Conservation (phyloP, 2,113 vertebrate species). For the Dendropsophus ebraccatus region DNA sequence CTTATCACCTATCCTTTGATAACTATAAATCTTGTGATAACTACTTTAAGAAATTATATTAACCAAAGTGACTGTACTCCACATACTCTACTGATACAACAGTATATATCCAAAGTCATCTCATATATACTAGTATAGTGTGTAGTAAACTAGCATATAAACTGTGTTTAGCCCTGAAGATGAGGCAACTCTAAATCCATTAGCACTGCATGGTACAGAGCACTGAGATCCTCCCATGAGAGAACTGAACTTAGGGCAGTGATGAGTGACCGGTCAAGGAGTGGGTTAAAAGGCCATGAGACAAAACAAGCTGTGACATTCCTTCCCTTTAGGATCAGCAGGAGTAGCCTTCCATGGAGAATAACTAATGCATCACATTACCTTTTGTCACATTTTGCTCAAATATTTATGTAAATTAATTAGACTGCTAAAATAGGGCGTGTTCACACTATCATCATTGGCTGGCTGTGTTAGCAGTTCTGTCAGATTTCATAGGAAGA, state of each 20-base stretch:
- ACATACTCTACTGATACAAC: not conserved
- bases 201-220: not conserved
- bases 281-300: constrained; percentile 52
- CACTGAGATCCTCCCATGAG: constrained; percentile 6
- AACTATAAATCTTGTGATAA: too few relatives aligned
- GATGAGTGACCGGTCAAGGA: constrained; percentile 51
- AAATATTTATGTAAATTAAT: not conserved
- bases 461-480: too few relatives aligned
- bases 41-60: too few relatives aligned
- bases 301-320: constrained; percentile 50
- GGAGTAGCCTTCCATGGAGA: constrained; percentile 7
- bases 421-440: not conserved
- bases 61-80: too few relatives aligned
- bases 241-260: constrained; percentile 16
- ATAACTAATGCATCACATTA: constrained; percentile 20
- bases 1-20: too few relatives aligned
- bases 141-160: too few relatives aligned
- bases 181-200: not conserved
- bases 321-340: constrained; percentile 19
- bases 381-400: not conserved
- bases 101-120: not conserved
- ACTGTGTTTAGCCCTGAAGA: not conserved
- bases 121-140: not conserved
- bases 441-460: too few relatives aligned
- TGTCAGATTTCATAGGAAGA: too few relatives aligned